phyloP scores from a whole-genome alignment of 2,797 vertebrate species.

The Xiphophorus birchmanni region DNA sequence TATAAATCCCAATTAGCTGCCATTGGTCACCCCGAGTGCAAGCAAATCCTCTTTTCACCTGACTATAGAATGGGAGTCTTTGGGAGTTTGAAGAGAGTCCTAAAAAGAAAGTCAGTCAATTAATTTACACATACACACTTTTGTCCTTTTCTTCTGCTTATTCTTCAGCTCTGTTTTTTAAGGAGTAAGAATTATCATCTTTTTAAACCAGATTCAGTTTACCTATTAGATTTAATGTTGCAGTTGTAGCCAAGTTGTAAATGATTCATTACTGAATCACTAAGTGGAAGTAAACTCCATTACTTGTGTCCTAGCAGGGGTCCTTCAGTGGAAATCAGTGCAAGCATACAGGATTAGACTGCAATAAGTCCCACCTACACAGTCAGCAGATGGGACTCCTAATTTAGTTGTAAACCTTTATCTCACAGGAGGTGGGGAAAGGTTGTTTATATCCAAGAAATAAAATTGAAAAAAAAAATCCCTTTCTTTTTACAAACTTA shows the following conservation, averaged over 20 bases:
- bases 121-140: background rate
- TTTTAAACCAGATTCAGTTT: background rate
- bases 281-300: constrained; percentile 48
- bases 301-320: constrained; percentile 45
- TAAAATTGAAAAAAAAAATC: constrained; percentile 6
- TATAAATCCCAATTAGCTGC: constrained; percentile 69
- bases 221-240: background rate
- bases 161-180: constrained; percentile 1
- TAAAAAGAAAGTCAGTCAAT: constrained; percentile 16
- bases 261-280: constrained; percentile 33
- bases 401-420: constrained; percentile 73
- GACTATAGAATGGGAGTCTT: constrained; percentile 57
- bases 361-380: constrained; percentile 59
- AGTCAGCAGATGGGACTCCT: constrained; percentile 74
- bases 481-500: background rate
- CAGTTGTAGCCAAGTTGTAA: constrained; percentile 1
- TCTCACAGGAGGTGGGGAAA: constrained; percentile 34
- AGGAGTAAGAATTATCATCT: background rate
- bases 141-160: background rate
- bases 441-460: constrained; percentile 55
- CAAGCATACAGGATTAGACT: constrained; percentile 69
- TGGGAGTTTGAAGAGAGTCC: constrained; percentile 38
- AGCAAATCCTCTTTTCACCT: constrained; percentile 53
- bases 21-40: constrained; percentile 47
- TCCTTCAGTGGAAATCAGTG: constrained; percentile 65